These are phyloP conservation scores for Operophtera brumata DNA, from an alignment of 2,888 invertebrate genomes.

Conservation along the genomic window DNA sequence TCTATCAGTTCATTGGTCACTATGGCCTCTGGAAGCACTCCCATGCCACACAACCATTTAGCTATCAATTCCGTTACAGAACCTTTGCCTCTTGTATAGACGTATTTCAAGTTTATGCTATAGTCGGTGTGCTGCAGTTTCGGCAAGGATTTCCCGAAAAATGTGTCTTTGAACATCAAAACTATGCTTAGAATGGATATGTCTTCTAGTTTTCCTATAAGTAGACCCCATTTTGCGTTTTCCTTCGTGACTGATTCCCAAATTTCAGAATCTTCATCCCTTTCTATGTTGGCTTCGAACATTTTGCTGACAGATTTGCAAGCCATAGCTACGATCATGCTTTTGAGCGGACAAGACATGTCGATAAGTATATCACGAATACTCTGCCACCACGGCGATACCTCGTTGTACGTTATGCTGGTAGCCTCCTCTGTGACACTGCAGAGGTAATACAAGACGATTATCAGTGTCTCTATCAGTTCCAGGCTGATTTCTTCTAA, in stretches of 20 bases:
- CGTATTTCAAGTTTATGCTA: conserved; percentile 84
- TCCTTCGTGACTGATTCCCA: conserved; percentile 94
- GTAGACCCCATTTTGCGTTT: conserved; percentile 91
- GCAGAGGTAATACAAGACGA: conserved; percentile 83
- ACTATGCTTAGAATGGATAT: conserved; percentile 89
- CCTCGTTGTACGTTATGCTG: conserved; percentile 83
- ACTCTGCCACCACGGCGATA: conserved; percentile 91
- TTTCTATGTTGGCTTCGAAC: conserved; percentile 66
- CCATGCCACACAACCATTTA: conserved; percentile 90
- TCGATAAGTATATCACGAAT: conserved; percentile 87
- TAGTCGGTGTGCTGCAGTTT: conserved; percentile 78
- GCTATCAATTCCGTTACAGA: conserved; percentile 94
- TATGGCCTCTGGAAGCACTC: conserved; percentile 84
- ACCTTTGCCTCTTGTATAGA: conserved; percentile 85
- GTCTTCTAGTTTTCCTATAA: conserved; percentile 94
- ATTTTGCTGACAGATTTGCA: conserved; percentile 87
- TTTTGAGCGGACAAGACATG: conserved; percentile 87
- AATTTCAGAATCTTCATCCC: conserved; percentile 75
- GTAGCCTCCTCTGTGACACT: conserved; percentile 82
- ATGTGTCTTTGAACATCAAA: conserved; percentile 74
- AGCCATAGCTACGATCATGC: conserved; percentile 90
- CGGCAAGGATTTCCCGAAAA: conserved; percentile 68
- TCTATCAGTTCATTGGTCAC: conserved; percentile 76
- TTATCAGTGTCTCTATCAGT: conserved; percentile 85
- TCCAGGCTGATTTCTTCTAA: conserved; percentile 72